phyloP scores from a whole-genome alignment of 2,797 vertebrate genomes.

The Hephaestus fuliginosus region DNA sequence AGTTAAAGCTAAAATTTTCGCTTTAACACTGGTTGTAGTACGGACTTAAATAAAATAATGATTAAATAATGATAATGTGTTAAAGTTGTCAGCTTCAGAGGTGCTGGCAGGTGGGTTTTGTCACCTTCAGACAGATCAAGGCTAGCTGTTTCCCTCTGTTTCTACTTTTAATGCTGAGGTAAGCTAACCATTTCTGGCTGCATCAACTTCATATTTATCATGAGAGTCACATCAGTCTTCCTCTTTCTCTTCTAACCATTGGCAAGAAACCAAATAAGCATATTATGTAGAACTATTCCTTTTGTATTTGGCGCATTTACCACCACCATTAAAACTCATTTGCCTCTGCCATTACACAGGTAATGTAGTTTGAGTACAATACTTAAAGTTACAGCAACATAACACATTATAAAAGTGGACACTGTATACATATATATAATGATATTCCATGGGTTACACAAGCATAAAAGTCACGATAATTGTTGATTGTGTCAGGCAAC shows the following conservation, averaged over 20 bases:
- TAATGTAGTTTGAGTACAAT: constrained; percentile 59
- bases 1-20: background rate
- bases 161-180: background rate
- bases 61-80: background rate
- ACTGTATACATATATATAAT: constrained; percentile 19
- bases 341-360: constrained; percentile 51
- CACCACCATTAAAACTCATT: constrained; percentile 3
- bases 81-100: background rate
- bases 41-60: background rate
- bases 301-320: constrained; percentile 5
- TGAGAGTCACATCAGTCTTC: background rate
- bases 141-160: background rate
- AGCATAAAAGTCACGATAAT: constrained; percentile 49
- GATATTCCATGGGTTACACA: constrained; percentile 63
- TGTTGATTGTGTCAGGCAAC: constrained; percentile 43
- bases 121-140: background rate
- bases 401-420: constrained; percentile 80
- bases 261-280: background rate
- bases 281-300: constrained; percentile 7
- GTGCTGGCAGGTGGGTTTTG: background rate
- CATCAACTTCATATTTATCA: constrained; percentile 5
- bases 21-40: background rate
- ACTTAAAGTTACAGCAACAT: constrained; percentile 45
- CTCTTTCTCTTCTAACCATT: background rate
- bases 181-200: background rate